A percentile compares a stretch with the other conserved stretches of the same genome.
These are phyloP conservation scores for Brachionus asplanchnoidis DNA, from an alignment of 1,140 invertebrate species.

Conservation along the genomic window DNA sequence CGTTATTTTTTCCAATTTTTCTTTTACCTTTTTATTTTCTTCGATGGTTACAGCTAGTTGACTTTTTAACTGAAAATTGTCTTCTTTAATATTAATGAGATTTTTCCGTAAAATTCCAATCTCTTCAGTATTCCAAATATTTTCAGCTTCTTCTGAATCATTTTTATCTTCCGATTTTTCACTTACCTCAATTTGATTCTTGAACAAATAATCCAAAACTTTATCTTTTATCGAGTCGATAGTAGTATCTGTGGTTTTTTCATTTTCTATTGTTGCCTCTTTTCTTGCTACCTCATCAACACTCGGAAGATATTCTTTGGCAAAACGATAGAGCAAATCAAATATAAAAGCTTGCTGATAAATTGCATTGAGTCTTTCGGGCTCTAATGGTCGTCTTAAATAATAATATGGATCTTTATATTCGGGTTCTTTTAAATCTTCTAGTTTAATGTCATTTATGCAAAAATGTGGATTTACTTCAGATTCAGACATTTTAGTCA, in stretches of 20 bases:
- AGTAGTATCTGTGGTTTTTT: constrained; percentile 4
- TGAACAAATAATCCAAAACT: constrained; percentile 27
- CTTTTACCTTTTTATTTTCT: background rate
- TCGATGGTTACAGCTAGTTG: background rate
- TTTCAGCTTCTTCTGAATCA: background rate
- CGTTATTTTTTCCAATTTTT: constrained; percentile 5
- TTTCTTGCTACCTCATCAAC: background rate
- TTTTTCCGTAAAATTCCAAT: constrained; percentile 5
- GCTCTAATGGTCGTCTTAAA: constrained; percentile 35
- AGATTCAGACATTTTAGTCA: background rate
- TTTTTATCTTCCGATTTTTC: background rate
- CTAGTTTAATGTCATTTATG: constrained; percentile 8
- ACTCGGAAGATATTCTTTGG: constrained; percentile 20
- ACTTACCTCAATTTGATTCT: background rate
- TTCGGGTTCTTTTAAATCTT: background rate
- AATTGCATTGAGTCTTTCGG: constrained; percentile 15
- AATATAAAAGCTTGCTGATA: constrained; percentile 39
- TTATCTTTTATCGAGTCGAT: constrained; percentile 28
- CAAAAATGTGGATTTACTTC: background rate
- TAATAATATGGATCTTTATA: constrained; percentile 25
- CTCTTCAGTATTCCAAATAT: constrained; percentile 24
- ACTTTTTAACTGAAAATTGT: constrained; percentile 22
- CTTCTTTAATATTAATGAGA: constrained; percentile 18
- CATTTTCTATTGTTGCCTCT: background rate
- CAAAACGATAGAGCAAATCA: constrained; percentile 21